These are phyloP conservation scores for Hemithea aestivaria DNA, from an alignment of 2,888 invertebrate species.

Conservation along the genomic window DNA sequence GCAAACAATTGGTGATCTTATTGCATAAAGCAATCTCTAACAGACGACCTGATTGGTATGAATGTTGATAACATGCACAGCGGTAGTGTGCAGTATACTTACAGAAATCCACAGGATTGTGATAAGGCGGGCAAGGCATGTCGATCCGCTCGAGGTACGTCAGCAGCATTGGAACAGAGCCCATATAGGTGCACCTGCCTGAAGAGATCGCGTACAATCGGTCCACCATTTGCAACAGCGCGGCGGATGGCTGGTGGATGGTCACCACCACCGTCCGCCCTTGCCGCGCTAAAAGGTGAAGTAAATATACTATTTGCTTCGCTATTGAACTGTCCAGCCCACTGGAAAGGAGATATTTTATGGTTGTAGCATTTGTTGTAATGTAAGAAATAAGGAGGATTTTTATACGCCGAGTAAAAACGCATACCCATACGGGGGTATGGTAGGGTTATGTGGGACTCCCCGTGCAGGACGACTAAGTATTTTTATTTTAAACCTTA, in stretches of 20 bases:
- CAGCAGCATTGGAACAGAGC: slow-evolving; percentile 85
- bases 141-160: slow-evolving; percentile 86
- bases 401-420: too few species aligned
- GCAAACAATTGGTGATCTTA: too few species aligned
- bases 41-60: too few species aligned
- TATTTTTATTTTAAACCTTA: too few species aligned
- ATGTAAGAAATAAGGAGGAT: too few species aligned
- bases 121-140: slow-evolving; percentile 90
- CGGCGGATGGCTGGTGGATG: slow-evolving; percentile 94
- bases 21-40: too few species aligned
- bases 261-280: slow-evolving; percentile 93
- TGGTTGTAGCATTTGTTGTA: slow-evolving; percentile 4
- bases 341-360: slow-evolving; percentile 44
- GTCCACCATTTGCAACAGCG: slow-evolving; percentile 92
- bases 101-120: slow-evolving; percentile 96
- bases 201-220: slow-evolving; percentile 90
- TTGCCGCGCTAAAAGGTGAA: slow-evolving; percentile 89
- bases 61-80: too few species aligned
- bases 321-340: slow-evolving; percentile 81
- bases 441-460: too few species aligned
- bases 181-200: slow-evolving; percentile 90
- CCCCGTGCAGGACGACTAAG: too few species aligned
- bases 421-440: too few species aligned
- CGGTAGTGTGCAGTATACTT: too few species aligned
- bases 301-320: slow-evolving; percentile 87